Evolutionary conservation across 2,113 vertebrate genomes (phyloP).

Genomic region (Platichthys stellatus): DNA sequence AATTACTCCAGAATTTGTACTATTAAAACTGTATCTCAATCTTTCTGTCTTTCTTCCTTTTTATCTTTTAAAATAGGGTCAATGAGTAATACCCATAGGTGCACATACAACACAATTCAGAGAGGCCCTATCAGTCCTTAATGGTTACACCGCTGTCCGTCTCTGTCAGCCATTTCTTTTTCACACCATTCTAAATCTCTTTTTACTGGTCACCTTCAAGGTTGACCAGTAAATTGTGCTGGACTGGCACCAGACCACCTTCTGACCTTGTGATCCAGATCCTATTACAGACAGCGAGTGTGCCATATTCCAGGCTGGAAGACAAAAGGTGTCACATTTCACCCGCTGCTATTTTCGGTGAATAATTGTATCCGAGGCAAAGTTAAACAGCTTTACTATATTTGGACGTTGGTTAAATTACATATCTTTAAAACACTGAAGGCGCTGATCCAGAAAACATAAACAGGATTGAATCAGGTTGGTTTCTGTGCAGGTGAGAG

Average conservation of each 20-base stretch:
- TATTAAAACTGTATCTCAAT: too few relatives aligned
- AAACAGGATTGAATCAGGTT: neutral
- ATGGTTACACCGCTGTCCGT: too few relatives aligned
- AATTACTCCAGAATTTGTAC: too few relatives aligned
- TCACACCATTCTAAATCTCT: neutral
- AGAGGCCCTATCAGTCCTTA: too few relatives aligned
- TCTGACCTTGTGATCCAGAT: slow-evolving; percentile 53
- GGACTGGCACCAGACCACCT: slow-evolving; percentile 33
- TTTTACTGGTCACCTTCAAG: slow-evolving; percentile 31
- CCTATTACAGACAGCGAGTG: slow-evolving; percentile 29
- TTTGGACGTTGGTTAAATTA: neutral
- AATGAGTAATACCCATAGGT: too few relatives aligned
- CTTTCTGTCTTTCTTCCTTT: too few relatives aligned
- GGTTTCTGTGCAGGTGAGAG: neutral
- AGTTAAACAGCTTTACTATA: neutral
- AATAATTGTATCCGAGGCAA: neutral
- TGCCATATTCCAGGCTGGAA: slow-evolving; percentile 28
- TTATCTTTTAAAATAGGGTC: too few relatives aligned
- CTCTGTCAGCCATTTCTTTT: neutral
- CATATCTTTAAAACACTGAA: neutral
- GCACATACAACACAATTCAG: too few relatives aligned
- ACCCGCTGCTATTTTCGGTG: neutral
- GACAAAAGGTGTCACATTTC: slow-evolving; percentile 26
- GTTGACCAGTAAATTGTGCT: slow-evolving; percentile 42
- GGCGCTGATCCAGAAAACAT: neutral